Base-by-base conservation (phyloP, 2,113 vertebrate genomes). In the Dromaius novaehollandiae region DNA sequence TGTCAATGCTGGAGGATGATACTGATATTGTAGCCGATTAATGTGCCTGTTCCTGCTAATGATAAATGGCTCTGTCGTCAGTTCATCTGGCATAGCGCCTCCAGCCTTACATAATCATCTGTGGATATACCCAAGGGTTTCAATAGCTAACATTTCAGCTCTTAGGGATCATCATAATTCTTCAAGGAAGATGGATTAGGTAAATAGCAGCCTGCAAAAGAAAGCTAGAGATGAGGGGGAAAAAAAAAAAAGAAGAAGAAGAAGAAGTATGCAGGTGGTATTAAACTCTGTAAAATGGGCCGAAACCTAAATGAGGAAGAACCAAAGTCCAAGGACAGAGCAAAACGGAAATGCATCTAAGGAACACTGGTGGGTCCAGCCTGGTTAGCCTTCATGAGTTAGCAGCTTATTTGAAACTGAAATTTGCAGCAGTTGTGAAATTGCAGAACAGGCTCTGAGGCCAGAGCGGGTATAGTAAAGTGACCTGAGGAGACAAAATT, bases 51-150 rank as follows among this genome's bases (percentile, higher is more conserved):
- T 93, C 60, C 76, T 82, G 8, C 63, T 88, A 75, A 82, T 97
- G 95, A 97, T 98, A 91, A 97, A 98, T 94, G 90, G 77, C 42
- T 61, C 44, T 95, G 64, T 53, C 24, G 3, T 86, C 64, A 30
- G 48, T 82, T 85, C 82, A 76, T 91, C 80, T 97, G 94, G 86
- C 93, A 46, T 61, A 74, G 60, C 5, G 34, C 94, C 53, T 58
- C 36, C 16, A 93, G 91, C 65, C 58, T 96, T 96, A 81, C 80
- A 86, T 76, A 93, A 86, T 55, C 50, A 2, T 77, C 90, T 80
- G 66, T 92, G 86, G 73, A 73, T 94, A 87, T 82, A 76, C 69
- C 36, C 92, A 48, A 78, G 88, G 85, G 86, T 90, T 95, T 96
- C 7, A 10, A 44, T 60, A 89, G 69, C 22, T 48, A 90, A 63